phyloP scores from a whole-genome alignment of 2,888 invertebrate species.

The Mactromeris polynyma region DNA sequence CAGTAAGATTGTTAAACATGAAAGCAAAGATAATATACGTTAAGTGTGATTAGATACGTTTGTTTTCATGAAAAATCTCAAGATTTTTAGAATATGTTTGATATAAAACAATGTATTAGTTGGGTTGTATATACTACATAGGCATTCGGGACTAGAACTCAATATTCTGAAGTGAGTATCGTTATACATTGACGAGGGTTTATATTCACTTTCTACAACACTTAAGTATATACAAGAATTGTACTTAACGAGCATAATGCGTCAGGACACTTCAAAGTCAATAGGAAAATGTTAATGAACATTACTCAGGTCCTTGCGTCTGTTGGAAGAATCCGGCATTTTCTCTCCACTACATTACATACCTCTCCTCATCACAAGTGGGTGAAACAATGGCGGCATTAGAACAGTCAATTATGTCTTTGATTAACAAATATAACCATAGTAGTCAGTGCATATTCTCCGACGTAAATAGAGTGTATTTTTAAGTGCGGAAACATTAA shows the following conservation, averaged over 20 bases:
- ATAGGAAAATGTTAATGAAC: neutral
- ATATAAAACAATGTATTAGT: neutral
- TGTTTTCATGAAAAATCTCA: neutral
- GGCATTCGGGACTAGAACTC: neutral
- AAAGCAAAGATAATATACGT: neutral
- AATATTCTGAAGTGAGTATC: neutral
- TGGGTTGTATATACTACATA: neutral
- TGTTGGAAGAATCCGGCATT: no score
- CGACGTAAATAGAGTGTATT: no score
- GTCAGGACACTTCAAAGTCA: neutral
- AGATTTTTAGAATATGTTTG: neutral
- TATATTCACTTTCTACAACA: neutral
- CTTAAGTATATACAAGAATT: neutral
- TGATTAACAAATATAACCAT: no score
- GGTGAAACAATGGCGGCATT: no score
- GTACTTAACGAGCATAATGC: neutral
- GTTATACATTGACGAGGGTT: neutral
- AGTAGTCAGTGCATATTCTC: no score
- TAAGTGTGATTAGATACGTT: neutral
- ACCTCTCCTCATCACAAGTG: no score
- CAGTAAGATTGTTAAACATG: neutral
- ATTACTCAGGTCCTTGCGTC: no score
- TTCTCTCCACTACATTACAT: no score
- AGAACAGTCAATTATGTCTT: no score
- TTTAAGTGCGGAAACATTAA: no score